Conservation (phyloP, 2,888 invertebrate species). For the Hypomecis atomaria region DNA sequence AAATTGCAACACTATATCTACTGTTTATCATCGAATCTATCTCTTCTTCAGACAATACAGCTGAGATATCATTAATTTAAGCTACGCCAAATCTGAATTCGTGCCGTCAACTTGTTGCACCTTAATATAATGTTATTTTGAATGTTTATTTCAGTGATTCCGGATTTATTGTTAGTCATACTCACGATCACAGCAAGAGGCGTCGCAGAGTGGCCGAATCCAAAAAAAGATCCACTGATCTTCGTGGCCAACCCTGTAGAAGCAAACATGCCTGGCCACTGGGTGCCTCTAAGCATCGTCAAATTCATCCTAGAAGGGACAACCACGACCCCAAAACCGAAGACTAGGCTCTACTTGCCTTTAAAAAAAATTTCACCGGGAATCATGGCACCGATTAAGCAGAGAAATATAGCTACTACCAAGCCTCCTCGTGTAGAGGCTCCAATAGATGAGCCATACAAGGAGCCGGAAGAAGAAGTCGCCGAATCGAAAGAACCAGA, state of each 20-base stretch:
- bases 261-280: conserved; percentile 66
- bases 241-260: conserved; percentile 68
- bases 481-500: too few relatives aligned
- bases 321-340: conserved; percentile 3
- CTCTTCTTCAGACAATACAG: too few relatives aligned
- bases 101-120: too few relatives aligned
- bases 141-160: conserved; percentile 43
- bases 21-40: too few relatives aligned
- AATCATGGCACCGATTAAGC: neutral
- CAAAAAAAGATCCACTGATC: conserved; percentile 44
- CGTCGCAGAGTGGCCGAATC: conserved; percentile 44
- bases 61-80: too few relatives aligned
- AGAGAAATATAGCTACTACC: neutral
- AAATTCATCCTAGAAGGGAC: conserved; percentile 44
- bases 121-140: too few relatives aligned
- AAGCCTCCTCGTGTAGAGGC: too few relatives aligned
- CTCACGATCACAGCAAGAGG: conserved; percentile 20
- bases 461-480: neutral
- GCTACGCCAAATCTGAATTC: too few relatives aligned
- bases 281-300: conserved; percentile 65
- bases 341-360: neutral
- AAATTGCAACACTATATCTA: too few relatives aligned
- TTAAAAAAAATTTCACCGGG: too few relatives aligned
- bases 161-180: conserved; percentile 32
- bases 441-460: neutral